Evolutionary conservation across 1,140 invertebrate species (phyloP), one percentile per base, ranked within the genome.

Genomic region (Meteorus sp.): DNA sequence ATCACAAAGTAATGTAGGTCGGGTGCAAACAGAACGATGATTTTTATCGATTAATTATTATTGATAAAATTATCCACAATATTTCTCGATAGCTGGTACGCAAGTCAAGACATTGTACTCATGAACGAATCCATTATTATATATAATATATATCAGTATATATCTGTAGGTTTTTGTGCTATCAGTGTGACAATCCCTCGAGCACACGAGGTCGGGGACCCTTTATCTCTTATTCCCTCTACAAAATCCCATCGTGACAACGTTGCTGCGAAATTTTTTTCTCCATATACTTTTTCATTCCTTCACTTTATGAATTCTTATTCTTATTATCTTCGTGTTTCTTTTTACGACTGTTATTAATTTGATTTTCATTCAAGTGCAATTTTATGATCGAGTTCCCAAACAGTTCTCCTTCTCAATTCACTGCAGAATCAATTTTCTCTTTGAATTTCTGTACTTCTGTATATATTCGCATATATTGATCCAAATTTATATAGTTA

Each of bases 31-130:
- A 70, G 66, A 67, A 66, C 68, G 62, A 65, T 59, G 50, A n/a
- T n/a, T n/a, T 70, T 71, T 71, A 73, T 71, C 71, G 69, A 66
- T 63, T 67, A 69, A 73, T 71, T 67, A 73, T 73, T 66, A 73
- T 73, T 67, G 66, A 69, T 73, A 68, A 68, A 67, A 73, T 64
- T 68, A 68, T 71, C 56, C 59, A 44, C 63, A 63, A 67, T 71
- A 69, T 69, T 61, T 66, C 35, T 39, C n/a, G 45, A 15, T 35
- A 17, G 31, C 15, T 35, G 15, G 27, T 6, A 29, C 9, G 33
- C 22, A 8, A 15, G 15, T 19, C 13, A n/a, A 37, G 19, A 20
- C 9, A 41, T 17, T 47, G 22, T 25, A 55, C 52, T 35, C 43
- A 37, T 39, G 23, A 23, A 59, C 13, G 31, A 54, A 44, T 8